Evolutionary conservation across 2,888 invertebrate genomes (phyloP).

Genomic region (Tetanocera ferruginea): DNA sequence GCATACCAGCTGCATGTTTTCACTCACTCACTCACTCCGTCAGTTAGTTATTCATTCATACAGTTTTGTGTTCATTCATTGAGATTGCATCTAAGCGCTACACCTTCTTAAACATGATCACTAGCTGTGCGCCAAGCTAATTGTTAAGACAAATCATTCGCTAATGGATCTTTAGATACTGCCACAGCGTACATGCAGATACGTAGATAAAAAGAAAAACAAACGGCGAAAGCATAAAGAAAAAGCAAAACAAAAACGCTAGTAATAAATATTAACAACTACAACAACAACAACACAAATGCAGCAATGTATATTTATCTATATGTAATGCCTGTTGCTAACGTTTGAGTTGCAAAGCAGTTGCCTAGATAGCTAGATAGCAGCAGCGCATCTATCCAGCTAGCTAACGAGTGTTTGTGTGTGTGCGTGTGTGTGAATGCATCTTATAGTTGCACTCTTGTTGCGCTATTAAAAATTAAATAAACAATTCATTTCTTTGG

Average conservation of each 20-base stretch:
- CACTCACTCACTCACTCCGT: not conserved
- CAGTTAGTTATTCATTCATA: too few species aligned
- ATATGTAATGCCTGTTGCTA: too few species aligned
- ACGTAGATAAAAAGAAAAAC: not conserved
- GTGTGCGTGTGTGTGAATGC: not conserved
- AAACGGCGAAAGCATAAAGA: not conserved
- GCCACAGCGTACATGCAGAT: constrained; percentile 17
- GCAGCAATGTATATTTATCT: not conserved
- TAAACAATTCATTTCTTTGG: constrained; percentile 38
- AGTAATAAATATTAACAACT: not conserved
- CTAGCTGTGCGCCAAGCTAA: constrained; percentile 20
- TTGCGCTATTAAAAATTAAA: constrained; percentile 39
- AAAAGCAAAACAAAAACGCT: not conserved
- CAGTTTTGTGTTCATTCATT: not conserved
- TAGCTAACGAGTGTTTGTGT: too few species aligned
- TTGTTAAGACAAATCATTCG: constrained; percentile 42
- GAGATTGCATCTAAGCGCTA: not conserved
- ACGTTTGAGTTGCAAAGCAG: too few species aligned
- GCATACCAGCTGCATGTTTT: constrained; percentile 9
- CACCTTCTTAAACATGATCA: not conserved
- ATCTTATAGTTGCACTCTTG: constrained; percentile 21
- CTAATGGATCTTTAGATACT: constrained; percentile 37
- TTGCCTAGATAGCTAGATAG: too few species aligned
- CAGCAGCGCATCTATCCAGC: too few species aligned
- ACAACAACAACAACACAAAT: not conserved